phyloP scores from a whole-genome alignment of 2,113 vertebrate species.

The Pseudorasbora parva region DNA sequence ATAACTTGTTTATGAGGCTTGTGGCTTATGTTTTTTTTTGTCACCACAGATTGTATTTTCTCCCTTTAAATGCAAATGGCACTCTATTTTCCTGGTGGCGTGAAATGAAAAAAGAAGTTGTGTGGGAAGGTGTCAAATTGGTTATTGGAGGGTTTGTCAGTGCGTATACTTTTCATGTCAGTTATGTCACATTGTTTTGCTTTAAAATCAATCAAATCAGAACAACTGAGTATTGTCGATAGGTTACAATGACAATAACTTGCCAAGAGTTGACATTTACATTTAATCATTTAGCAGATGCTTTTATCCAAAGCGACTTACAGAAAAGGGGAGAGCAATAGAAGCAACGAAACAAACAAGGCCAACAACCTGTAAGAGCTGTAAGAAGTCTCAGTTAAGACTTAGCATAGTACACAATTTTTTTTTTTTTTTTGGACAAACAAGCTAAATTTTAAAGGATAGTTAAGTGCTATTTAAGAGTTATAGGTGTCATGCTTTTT shows the following conservation, averaged over 20 bases:
- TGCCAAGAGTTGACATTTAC: too few relatives aligned
- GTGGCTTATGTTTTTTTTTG: background rate
- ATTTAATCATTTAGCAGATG: too few relatives aligned
- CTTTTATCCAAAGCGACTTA: too few relatives aligned
- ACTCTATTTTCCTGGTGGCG: constrained; percentile 41
- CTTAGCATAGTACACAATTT: too few relatives aligned
- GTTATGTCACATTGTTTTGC: constrained; percentile 25
- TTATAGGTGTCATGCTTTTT: background rate
- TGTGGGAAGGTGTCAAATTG: constrained; percentile 57
- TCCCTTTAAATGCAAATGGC: constrained; percentile 38
- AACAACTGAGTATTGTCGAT: background rate
- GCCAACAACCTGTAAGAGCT: too few relatives aligned
- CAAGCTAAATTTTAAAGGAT: too few relatives aligned
- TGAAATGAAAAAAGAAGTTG: constrained; percentile 31
- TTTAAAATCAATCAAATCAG: background rate
- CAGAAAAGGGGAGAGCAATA: too few relatives aligned
- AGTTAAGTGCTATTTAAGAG: too few relatives aligned
- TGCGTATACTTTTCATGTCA: constrained; percentile 39
- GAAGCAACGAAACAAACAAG: too few relatives aligned
- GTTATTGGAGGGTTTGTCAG: constrained; percentile 50
- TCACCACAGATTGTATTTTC: constrained; percentile 4
- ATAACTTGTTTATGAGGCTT: background rate
- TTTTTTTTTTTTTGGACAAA: too few relatives aligned
- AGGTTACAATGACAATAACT: background rate
- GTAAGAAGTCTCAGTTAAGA: too few relatives aligned